Conservation (phyloP, 1,140 invertebrate species). For the Littorina saxatilis region DNA sequence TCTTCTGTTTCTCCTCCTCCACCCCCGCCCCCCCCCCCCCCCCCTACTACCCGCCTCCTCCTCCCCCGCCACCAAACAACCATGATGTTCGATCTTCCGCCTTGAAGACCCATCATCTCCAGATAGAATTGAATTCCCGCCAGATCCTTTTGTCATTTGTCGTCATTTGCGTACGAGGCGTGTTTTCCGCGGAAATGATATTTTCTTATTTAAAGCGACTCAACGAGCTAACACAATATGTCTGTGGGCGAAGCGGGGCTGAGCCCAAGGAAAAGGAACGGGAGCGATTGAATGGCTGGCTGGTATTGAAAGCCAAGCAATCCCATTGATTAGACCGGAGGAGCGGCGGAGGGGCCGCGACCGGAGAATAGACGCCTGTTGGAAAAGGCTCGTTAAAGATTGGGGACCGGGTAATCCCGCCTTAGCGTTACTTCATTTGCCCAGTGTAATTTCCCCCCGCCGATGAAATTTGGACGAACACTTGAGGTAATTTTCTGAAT, state of each 20-base stretch:
- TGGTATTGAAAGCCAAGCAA: conserved; percentile 19
- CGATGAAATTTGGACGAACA: conserved; percentile 48
- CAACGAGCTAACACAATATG: conserved; percentile 44
- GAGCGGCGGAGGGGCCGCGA: background rate
- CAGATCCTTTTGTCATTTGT: conserved; percentile 42
- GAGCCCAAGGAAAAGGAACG: background rate
- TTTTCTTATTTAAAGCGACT: conserved; percentile 40
- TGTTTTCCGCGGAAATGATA: conserved; percentile 40
- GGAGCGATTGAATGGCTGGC: conserved; percentile 3
- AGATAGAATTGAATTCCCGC: conserved; percentile 39
- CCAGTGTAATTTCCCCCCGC: conserved; percentile 38
- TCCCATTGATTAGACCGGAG: conserved; percentile 25
- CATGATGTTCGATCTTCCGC: no score
- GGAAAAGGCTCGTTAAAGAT: conserved; percentile 39
- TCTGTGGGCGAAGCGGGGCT: background rate
- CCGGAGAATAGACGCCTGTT: conserved; percentile 35
- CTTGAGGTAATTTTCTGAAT: conserved; percentile 50
- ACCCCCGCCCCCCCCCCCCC: no score
- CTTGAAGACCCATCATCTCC: conserved; percentile 39
- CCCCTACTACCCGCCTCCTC: no score
- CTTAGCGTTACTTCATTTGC: conserved; percentile 50
- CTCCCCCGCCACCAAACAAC: no score
- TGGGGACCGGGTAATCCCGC: conserved; percentile 41
- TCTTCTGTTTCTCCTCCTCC: no score
- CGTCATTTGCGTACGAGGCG: conserved; percentile 39